Evolutionary conservation across 2,888 invertebrate species (phyloP).

Genomic region (Aspidiotus destructor): DNA sequence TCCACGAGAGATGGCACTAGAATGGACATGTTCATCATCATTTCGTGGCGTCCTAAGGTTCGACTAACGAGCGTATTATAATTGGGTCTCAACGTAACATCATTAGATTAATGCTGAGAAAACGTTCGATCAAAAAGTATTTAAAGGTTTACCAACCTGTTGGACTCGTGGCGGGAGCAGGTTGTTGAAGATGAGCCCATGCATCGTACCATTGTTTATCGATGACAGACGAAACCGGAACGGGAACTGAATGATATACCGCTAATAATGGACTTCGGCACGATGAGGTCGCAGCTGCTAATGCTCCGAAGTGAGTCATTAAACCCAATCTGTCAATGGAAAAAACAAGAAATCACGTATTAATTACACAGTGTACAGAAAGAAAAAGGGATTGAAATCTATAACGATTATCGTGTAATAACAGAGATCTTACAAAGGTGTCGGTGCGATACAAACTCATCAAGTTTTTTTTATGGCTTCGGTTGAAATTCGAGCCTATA

Average conservation of each 20-base stretch:
- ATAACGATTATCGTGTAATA: too few relatives aligned
- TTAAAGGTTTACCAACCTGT: slow-evolving; percentile 49
- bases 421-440: too few relatives aligned
- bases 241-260: slow-evolving; percentile 51
- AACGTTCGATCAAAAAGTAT: too few relatives aligned
- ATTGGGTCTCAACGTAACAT: too few relatives aligned
- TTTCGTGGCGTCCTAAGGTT: too few relatives aligned
- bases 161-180: slow-evolving; percentile 48
- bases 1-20: too few relatives aligned
- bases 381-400: slow-evolving; percentile 4
- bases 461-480: too few relatives aligned
- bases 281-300: slow-evolving; percentile 53
- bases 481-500: too few relatives aligned
- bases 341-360: background rate
- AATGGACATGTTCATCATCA: too few relatives aligned
- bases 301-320: slow-evolving; percentile 70
- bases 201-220: slow-evolving; percentile 40
- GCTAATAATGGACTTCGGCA: slow-evolving; percentile 46
- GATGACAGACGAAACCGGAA: slow-evolving; percentile 38
- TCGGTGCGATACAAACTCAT: too few relatives aligned
- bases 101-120: too few relatives aligned
- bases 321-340: slow-evolving; percentile 58
- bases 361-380: background rate
- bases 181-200: slow-evolving; percentile 39
- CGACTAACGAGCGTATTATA: too few relatives aligned